Conservation (phyloP, 2,797 vertebrate genomes). For the Phalanger gymnotis region DNA sequence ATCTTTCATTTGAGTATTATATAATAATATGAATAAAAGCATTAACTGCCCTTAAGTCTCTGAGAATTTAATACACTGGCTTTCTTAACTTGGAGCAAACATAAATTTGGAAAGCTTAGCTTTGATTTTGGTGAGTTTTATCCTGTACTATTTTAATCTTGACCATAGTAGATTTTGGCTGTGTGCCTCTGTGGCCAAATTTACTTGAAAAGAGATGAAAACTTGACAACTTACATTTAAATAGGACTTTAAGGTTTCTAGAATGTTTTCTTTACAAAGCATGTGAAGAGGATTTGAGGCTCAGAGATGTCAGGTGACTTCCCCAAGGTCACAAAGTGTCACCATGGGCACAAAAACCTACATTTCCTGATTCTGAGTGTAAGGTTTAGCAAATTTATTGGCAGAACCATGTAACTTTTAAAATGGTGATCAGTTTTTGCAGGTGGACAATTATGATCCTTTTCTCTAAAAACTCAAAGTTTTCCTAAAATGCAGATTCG, state of each 20-base stretch:
- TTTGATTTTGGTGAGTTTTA: neutral
- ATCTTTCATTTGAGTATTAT: fast-evolving
- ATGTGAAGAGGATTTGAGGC: neutral
- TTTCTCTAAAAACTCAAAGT: neutral
- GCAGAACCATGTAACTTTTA: neutral
- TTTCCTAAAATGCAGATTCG: neutral
- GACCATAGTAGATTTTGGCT: neutral
- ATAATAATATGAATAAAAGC: neutral
- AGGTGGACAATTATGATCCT: neutral
- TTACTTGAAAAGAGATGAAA: neutral
- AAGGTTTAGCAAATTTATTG: neutral
- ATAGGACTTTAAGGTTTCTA: neutral
- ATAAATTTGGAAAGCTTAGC: neutral
- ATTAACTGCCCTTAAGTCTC: neutral
- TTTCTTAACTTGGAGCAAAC: fast-evolving
- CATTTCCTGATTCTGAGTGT: neutral
- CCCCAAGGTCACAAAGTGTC: neutral
- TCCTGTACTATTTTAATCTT: neutral
- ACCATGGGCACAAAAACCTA: neutral
- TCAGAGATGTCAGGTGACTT: neutral
- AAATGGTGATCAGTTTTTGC: neutral
- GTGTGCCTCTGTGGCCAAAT: neutral
- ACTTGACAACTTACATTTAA: neutral
- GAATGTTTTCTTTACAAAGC: neutral
- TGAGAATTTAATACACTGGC: neutral